Evolutionary conservation across 2,797 vertebrate genomes (phyloP).

Genomic region (Falco rusticolus): DNA sequence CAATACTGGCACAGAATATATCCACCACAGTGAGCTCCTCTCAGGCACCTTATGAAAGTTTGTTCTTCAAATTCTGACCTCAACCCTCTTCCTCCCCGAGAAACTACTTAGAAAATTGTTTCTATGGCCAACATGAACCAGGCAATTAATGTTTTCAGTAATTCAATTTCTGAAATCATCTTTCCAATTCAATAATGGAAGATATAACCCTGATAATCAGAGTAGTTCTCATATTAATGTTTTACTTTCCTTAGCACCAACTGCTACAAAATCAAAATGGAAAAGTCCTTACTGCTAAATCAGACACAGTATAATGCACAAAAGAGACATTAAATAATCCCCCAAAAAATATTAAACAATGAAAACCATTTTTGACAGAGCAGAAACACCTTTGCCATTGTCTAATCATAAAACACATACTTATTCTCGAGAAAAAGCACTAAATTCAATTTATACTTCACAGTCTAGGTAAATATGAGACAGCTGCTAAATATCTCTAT

Average conservation of each 20-base stretch:
- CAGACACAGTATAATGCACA: background rate
- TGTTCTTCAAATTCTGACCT: background rate
- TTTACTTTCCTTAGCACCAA: background rate
- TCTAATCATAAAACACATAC: conserved; percentile 9
- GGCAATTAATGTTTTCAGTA: background rate
- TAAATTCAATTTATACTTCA: conserved; percentile 17
- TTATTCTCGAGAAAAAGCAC: conserved; percentile 15
- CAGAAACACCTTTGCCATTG: conserved; percentile 14
- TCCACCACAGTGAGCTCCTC: background rate
- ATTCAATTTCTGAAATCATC: background rate
- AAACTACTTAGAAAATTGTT: background rate
- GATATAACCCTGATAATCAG: background rate
- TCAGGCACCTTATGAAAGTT: background rate
- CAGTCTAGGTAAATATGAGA: conserved; percentile 22
- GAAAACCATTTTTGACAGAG: background rate
- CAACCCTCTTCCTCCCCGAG: background rate
- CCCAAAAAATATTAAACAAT: background rate
- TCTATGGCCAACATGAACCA: background rate
- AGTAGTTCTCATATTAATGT: background rate
- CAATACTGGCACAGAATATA: background rate
- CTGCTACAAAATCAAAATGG: background rate
- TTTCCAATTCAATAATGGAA: background rate
- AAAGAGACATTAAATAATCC: background rate
- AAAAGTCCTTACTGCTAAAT: background rate
- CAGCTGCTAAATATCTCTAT: conserved; percentile 29